Percentiles rank a stretch among this genome's conserved stretches.
These are phyloP conservation scores for Morinoia aosen DNA, from an alignment of 2,888 invertebrate species.

Conservation along the genomic window DNA sequence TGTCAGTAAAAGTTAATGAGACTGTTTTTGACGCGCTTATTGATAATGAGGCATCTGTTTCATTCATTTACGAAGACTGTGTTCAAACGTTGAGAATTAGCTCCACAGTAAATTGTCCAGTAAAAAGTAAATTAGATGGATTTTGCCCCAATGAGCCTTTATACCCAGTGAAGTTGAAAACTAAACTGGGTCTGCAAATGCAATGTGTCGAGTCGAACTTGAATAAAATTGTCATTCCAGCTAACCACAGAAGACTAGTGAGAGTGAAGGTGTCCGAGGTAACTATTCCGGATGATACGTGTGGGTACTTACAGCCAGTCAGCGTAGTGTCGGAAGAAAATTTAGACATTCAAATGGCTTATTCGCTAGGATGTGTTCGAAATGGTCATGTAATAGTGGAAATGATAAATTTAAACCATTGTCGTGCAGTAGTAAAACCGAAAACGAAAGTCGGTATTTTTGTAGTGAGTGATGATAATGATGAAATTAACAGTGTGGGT, in stretches of 20 bases:
- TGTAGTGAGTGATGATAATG: neutral
- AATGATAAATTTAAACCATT: conserved; percentile 32
- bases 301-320: neutral
- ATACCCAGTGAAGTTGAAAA: neutral
- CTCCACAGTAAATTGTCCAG: too few species aligned
- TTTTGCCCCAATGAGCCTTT: neutral
- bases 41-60: too few species aligned
- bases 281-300: neutral
- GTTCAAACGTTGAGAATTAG: too few species aligned
- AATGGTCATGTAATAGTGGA: conserved; percentile 21
- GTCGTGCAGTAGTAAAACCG: neutral
- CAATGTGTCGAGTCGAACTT: neutral
- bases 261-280: neutral
- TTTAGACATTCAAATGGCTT: neutral
- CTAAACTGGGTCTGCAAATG: neutral
- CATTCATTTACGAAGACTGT: too few species aligned
- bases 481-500: neutral
- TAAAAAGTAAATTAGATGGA: too few species aligned
- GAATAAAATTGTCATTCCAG: neutral
- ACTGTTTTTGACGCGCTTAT: too few species aligned
- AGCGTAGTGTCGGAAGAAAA: neutral
- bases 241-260: neutral
- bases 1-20: too few species aligned
- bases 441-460: neutral
- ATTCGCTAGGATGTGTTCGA: neutral